Evolutionary conservation across 1,140 invertebrate genomes (phyloP).

Genomic region (Drosophila eugracilis): DNA sequence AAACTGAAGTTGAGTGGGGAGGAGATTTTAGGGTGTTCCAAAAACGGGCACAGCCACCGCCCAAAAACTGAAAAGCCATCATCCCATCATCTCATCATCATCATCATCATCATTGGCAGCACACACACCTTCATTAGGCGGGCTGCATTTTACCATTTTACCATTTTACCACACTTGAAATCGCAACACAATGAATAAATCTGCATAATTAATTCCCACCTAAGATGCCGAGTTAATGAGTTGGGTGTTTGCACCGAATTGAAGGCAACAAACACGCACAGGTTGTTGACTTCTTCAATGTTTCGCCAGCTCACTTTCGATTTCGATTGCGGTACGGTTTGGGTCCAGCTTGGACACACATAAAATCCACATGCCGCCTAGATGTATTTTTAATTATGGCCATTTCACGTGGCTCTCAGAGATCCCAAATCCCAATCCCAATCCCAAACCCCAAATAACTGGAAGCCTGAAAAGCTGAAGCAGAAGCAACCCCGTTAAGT

Average conservation of each 20-base stretch:
- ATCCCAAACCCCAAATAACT: neutral
- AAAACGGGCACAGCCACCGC: constrained; percentile 38
- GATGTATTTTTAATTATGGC: constrained; percentile 81
- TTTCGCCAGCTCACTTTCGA: constrained; percentile 57
- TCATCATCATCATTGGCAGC: constrained; percentile 50
- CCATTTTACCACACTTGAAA: constrained; percentile 83
- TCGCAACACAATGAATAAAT: constrained; percentile 82
- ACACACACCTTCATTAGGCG: constrained; percentile 67
- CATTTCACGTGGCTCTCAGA: constrained; percentile 54
- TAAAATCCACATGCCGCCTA: constrained; percentile 69
- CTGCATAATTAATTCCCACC: constrained; percentile 82
- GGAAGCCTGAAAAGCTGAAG: constrained; percentile 2
- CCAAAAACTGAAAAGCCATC: constrained; percentile 18
- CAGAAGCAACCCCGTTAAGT: constrained; percentile 44
- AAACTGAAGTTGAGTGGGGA: constrained; percentile 22
- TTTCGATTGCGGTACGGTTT: constrained; percentile 39
- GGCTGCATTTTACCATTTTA: constrained; percentile 80
- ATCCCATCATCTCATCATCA: constrained; percentile 22
- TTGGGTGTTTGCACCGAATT: constrained; percentile 70
- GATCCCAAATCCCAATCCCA: constrained; percentile 27
- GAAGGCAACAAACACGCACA: constrained; percentile 74
- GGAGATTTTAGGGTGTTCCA: constrained; percentile 38
- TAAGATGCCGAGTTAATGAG: constrained; percentile 76
- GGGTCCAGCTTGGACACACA: constrained; percentile 54
- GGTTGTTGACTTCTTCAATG: constrained; percentile 76